These are phyloP conservation scores for Diadophis punctatus DNA, from an alignment of 2,113 vertebrate species.

Conservation along the genomic window DNA sequence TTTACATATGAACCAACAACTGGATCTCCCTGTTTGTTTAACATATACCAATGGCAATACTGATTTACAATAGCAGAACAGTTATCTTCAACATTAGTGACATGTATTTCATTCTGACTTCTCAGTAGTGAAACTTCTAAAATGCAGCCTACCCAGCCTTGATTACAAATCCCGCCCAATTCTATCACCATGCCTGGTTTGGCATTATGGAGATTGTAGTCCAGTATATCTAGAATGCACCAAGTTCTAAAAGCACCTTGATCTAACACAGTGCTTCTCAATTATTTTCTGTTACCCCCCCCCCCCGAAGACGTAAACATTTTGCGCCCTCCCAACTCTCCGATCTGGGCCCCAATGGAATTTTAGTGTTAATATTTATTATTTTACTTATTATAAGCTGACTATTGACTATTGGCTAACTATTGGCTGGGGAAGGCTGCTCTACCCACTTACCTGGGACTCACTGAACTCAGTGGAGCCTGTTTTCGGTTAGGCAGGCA, in stretches of 20 bases:
- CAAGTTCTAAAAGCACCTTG: not conserved
- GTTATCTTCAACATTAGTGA: not conserved
- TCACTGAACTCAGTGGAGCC: too few relatives aligned
- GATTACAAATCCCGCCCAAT: not conserved
- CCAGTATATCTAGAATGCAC: not conserved
- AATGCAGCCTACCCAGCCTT: not conserved
- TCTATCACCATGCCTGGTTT: not conserved
- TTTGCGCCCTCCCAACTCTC: too few relatives aligned
- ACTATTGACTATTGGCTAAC: too few relatives aligned
- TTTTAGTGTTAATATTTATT: too few relatives aligned
- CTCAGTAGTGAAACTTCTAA: not conserved
- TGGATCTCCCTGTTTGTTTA: not conserved
- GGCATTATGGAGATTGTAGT: not conserved
- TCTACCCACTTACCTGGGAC: too few relatives aligned
- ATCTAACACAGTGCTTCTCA: too few relatives aligned
- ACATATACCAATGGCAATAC: not conserved
- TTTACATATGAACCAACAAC: not conserved
- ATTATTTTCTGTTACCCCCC: too few relatives aligned
- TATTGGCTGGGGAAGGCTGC: too few relatives aligned
- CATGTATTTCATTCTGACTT: not conserved
- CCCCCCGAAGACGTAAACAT: too few relatives aligned
- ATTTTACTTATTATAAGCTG: too few relatives aligned
- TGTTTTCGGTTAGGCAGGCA: too few relatives aligned
- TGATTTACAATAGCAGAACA: not conserved
- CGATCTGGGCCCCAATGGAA: too few relatives aligned